phyloP scores from a whole-genome alignment of 2,888 invertebrate genomes.

The Steinernema scapterisci region DNA sequence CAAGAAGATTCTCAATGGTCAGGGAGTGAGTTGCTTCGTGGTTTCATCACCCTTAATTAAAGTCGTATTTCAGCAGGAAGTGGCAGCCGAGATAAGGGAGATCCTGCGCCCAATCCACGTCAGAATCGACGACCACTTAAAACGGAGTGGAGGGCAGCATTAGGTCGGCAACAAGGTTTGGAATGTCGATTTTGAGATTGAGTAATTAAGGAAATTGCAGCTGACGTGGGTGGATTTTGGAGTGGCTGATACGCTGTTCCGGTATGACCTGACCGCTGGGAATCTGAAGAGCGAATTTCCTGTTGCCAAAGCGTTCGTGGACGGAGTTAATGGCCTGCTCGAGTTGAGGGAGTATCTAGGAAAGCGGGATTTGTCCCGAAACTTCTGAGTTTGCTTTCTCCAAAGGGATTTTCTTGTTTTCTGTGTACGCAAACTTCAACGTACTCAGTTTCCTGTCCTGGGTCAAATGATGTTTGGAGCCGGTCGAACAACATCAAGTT shows the following conservation, averaged over 20 bases:
- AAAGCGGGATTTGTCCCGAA: neutral
- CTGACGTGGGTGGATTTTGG: neutral
- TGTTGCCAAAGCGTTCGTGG: neutral
- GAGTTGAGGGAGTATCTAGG: slow-evolving; percentile 17
- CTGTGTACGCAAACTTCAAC: too few relatives aligned
- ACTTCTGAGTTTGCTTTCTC: neutral
- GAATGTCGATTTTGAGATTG: neutral
- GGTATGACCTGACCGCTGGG: neutral
- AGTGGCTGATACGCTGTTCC: neutral
- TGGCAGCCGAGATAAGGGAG: neutral
- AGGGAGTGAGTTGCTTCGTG: neutral
- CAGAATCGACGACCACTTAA: neutral
- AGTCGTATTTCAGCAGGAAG: neutral
- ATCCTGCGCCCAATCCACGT: neutral
- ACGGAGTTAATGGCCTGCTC: slow-evolving; percentile 10
- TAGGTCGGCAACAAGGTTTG: neutral
- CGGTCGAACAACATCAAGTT: too few relatives aligned
- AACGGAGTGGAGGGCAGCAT: neutral
- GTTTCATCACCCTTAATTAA: neutral
- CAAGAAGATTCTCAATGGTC: neutral
- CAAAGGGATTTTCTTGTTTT: neutral
- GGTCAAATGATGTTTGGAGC: too few relatives aligned
- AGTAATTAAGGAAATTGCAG: neutral
- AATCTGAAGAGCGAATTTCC: neutral
- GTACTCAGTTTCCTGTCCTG: too few relatives aligned